Evolutionary conservation across 2,113 vertebrate genomes (phyloP).

Genomic region (Eptesicus fuscus): DNA sequence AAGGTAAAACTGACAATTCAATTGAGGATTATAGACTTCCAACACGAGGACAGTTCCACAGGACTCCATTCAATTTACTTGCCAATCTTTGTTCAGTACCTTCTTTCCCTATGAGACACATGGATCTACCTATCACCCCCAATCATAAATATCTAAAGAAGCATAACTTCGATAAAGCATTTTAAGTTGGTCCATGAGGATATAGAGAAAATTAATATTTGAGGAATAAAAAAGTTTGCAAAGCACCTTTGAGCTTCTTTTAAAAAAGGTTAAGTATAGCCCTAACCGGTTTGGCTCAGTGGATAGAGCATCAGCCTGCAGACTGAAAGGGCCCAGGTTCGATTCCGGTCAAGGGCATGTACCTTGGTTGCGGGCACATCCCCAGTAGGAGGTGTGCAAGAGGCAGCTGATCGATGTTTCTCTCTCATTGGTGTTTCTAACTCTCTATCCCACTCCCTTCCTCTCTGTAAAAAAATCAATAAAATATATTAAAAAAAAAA

Average conservation of each 20-base stretch:
- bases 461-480: no score
- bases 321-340: no score
- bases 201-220: conserved; percentile 24
- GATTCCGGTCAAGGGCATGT: no score
- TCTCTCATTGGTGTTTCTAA: no score
- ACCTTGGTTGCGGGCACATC: no score
- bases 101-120: not conserved
- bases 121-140: not conserved
- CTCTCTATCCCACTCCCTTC: no score
- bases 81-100: not conserved
- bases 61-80: not conserved
- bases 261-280: no score
- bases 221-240: conserved; percentile 48
- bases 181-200: not conserved
- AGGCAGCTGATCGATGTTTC: no score
- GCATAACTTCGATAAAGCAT: not conserved
- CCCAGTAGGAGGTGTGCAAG: no score
- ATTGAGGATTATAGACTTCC: not conserved
- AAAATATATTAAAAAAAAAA: no score
- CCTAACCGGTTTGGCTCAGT: no score
- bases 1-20: not conserved
- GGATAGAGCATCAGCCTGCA: no score
- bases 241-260: conserved; percentile 27
- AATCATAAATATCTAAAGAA: not conserved
- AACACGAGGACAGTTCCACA: not conserved